These are phyloP conservation scores for Lissonota sp. DNA, from an alignment of 2,888 invertebrate species.

Conservation along the genomic window DNA sequence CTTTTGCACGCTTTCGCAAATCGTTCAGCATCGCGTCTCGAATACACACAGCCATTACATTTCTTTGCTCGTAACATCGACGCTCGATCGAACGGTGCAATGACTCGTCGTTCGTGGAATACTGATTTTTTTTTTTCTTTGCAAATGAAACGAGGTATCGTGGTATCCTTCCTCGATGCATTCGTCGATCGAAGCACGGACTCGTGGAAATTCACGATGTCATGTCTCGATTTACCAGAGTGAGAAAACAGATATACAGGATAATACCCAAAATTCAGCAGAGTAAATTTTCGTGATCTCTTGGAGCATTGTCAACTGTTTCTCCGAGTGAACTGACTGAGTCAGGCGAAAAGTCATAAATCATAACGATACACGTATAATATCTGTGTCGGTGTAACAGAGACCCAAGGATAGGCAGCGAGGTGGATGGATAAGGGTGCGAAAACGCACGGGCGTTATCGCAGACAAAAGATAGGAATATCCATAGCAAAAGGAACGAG, in stretches of 20 bases:
- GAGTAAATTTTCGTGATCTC: conserved; percentile 18
- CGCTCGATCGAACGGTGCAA: conserved; percentile 50
- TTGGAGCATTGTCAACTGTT: conserved; percentile 22
- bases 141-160: conserved; percentile 37
- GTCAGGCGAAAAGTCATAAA: conserved; percentile 9
- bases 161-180: neutral
- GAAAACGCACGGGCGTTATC: conserved; percentile 35
- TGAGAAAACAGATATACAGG: neutral
- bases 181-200: conserved; percentile 23
- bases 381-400: neutral
- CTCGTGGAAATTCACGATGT: conserved; percentile 27
- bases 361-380: conserved; percentile 23
- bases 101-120: conserved; percentile 39
- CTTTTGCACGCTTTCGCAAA: conserved; percentile 31
- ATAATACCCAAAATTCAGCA: conserved; percentile 36
- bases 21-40: conserved; percentile 14
- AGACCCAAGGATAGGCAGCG: neutral
- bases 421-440: neutral
- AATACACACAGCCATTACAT: neutral
- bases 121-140: conserved; percentile 27
- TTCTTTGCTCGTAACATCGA: conserved; percentile 1
- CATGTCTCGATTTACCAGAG: neutral
- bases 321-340: conserved; percentile 16
- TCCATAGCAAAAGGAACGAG: conserved; percentile 20
- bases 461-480: conserved; percentile 56